Base-by-base conservation (phyloP, 2,888 invertebrate genomes). In the Euzetes globulus region DNA sequence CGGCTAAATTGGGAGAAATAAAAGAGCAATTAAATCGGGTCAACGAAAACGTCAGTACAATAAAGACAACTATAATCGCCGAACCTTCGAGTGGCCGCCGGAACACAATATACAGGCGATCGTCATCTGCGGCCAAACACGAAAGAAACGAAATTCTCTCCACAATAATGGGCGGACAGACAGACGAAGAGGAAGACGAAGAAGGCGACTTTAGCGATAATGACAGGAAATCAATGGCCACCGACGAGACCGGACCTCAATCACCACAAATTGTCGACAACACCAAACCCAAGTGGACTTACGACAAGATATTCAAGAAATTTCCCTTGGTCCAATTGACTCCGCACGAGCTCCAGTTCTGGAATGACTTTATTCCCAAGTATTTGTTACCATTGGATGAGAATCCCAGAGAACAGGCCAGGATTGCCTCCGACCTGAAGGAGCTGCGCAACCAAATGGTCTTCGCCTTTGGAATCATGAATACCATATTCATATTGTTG, bases 401-500 rank as follows among this genome's bases (percentile, higher is more conserved):
- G 70, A 83, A 86, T 76, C 77, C 78, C 19, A 76, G 78, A 22
- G 78, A 79, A 79, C 74, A 79, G 81, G 79, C 80, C 77, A 65
- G 75, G 17, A 73, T 94, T 84, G 90, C 92, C 81, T 86, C 85
- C 84, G 94, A 94, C 85, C 87, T 98, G 83, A 91, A 92, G 87
- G 94, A 94, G 84, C 87, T 97, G 81, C 88, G 97, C 83, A 94
- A 97, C 86, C 91, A 92, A 81, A 91, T 92, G 79, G 94, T 94
- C 79, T 94, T 95, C 86, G 92, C 90, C 80, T 97, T 97, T 88
- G 92, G 96, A 87, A 97, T 98, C 95, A 85, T 94, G 85, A 98
- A 98, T 87, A 94, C 96, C 80, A 89, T 98, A 81, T 98, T 97
- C 89, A 95, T 98, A 81, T 88, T 98, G 84, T 94, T 97, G 86